A percentile compares a stretch with the other conserved stretches of the same genome.
These are phyloP conservation scores for Heteromyza rotundicornis DNA, from an alignment of 2,888 invertebrate genomes.

Conservation along the genomic window DNA sequence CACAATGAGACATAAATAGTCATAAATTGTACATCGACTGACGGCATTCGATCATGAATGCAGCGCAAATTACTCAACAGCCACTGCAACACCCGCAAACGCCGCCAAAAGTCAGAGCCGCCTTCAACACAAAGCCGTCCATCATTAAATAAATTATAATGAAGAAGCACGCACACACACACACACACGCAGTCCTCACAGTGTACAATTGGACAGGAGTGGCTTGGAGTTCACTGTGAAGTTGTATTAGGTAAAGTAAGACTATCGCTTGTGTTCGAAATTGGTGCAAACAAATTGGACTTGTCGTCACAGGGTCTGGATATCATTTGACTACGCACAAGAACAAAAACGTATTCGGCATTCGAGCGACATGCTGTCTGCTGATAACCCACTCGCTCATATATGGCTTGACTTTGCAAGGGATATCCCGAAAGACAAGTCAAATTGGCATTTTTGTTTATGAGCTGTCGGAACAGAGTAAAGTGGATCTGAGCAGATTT, in stretches of 20 bases:
- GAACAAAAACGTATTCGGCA: conserved; percentile 16
- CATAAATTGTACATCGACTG: conserved; percentile 32
- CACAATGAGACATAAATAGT: conserved; percentile 12
- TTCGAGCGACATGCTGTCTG: conserved; percentile 54
- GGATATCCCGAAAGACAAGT: conserved; percentile 30
- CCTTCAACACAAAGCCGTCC: conserved; percentile 25
- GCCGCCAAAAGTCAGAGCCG: conserved; percentile 5
- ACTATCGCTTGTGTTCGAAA: conserved; percentile 16
- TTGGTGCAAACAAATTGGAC: conserved; percentile 40
- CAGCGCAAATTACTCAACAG: conserved; percentile 54
- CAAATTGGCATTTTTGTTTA: conserved; percentile 24
- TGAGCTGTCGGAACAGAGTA: conserved; percentile 13
- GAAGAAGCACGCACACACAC: conserved; percentile 29
- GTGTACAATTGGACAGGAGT: too few relatives aligned
- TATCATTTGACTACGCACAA: conserved; percentile 28
- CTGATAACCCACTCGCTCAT: conserved; percentile 31
- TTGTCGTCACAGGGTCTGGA: conserved; percentile 33
- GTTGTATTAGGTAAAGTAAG: neutral
- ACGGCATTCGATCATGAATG: conserved; percentile 30
- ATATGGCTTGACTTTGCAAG: too few relatives aligned
- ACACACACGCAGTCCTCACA: too few relatives aligned
- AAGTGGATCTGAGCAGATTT: neutral
- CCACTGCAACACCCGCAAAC: neutral
- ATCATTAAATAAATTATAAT: conserved; percentile 56
- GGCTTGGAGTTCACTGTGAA: conserved; percentile 13